Evolutionary conservation across 2,113 vertebrate genomes (phyloP), one percentile per base, ranked within the genome.

Genomic region (Sander vitreus): DNA sequence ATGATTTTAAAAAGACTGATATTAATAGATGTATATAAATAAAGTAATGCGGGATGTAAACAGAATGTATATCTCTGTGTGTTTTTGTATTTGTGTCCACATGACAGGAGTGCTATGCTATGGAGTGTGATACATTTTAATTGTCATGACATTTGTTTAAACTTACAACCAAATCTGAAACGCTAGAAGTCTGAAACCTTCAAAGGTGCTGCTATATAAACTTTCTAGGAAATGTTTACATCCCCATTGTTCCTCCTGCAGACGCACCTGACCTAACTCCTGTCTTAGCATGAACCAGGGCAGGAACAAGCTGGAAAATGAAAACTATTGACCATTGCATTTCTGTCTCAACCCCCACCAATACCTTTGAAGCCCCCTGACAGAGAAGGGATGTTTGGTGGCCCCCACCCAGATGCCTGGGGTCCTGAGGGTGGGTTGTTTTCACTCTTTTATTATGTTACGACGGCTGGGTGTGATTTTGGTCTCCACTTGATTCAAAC

Each of bases 341-440:
- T 21, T 55, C 48, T 16, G 51, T 47, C 59, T 36, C 70, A 19
- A 4, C 15, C 57, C 25, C 51, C 65, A 8, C 53, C 10, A 7
- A 59, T 9, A 72, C 30, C 82, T 94, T 93, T 92, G 88, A 92
- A 92, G 85, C 58, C 54, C 78, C 76, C 36, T 54, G 76, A 85
- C 85, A 63, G 84, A 68, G 85, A 89, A 78, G 86, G 87, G 89
- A 91, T 91, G 88, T 91, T 89, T 86, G 36, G 68, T 70, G 84
- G 72, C 69, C 81, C 81, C 82, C 80, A 63, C 90, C 91, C 86
- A 81, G 66, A 39, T 15, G 16, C 88, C 89, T 71, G 81, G 50
- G 73, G 84, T 81, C 77, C 82, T 47, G 4, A 62, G 80, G 84
- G 63, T 18, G 75, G 64, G 73, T 62, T 91, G 87, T 92, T 91